These are phyloP conservation scores for Takifugu ocellatus DNA, from an alignment of 2,797 vertebrate genomes.

Conservation along the genomic window DNA sequence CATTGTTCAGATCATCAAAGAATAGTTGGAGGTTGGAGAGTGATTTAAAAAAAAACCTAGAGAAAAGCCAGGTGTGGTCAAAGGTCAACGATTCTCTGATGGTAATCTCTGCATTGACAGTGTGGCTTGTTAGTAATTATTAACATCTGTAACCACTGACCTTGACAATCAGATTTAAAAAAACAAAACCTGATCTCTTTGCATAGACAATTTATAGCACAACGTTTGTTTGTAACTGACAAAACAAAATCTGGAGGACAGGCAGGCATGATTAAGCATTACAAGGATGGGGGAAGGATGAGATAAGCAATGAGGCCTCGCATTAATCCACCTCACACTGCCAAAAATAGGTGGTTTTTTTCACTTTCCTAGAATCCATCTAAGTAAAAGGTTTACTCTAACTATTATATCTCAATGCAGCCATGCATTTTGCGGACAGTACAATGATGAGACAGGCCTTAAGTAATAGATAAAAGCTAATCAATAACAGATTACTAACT, in stretches of 20 bases:
- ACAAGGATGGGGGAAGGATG: constrained; percentile 45
- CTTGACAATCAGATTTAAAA: constrained; percentile 1
- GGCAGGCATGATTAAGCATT: constrained; percentile 37
- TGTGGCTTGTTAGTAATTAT: constrained; percentile 16
- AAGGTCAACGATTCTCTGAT: constrained; percentile 17
- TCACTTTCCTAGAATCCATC: constrained; percentile 6
- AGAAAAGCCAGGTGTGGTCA: background rate
- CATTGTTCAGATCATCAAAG: no score
- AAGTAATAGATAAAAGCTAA: constrained; percentile 7
- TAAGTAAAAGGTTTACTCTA: background rate
- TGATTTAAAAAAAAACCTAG: background rate
- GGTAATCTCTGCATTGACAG: background rate
- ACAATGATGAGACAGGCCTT: background rate
- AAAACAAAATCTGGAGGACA: constrained; percentile 61
- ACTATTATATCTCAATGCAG: background rate
- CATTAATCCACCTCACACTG: constrained; percentile 22
- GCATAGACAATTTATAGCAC: constrained; percentile 8
- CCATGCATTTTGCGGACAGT: constrained; percentile 8
- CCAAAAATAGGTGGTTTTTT: constrained; percentile 6
- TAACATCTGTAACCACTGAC: constrained; percentile 20
- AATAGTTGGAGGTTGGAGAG: no score
- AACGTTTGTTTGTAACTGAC: constrained; percentile 34
- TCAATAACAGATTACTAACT: constrained; percentile 11
- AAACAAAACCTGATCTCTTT: constrained; percentile 12
- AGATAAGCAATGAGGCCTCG: constrained; percentile 52